These are phyloP conservation scores for Notodonta dromedarius DNA, from an alignment of 2,888 invertebrate species.

Conservation along the genomic window DNA sequence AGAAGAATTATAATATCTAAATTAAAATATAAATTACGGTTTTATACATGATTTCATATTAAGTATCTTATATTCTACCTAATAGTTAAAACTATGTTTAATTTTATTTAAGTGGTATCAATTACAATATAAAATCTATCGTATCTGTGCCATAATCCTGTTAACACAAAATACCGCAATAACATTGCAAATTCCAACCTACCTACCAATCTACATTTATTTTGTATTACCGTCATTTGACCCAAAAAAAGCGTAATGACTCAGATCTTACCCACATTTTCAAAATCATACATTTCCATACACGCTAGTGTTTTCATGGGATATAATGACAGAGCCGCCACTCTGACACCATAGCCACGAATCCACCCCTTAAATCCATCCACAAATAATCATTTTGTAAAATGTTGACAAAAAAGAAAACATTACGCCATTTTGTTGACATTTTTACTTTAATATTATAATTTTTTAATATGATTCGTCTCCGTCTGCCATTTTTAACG, in stretches of 20 bases:
- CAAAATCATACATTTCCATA: constrained; percentile 33
- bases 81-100: too few relatives aligned
- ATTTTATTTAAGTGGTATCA: too few relatives aligned
- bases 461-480: neutral
- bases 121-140: too few relatives aligned
- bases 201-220: neutral
- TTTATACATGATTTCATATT: neutral
- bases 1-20: constrained; percentile 17
- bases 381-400: constrained; percentile 40
- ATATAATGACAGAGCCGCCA: constrained; percentile 73
- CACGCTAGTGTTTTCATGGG: constrained; percentile 37
- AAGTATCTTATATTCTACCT: neutral
- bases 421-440: constrained; percentile 9
- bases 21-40: too few relatives aligned
- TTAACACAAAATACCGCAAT: neutral
- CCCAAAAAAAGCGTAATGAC: constrained; percentile 9
- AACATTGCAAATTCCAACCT: neutral
- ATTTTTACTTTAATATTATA: too few relatives aligned
- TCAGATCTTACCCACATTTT: constrained; percentile 29
- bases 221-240: neutral
- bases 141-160: neutral
- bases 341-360: constrained; percentile 56
- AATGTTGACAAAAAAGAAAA: constrained; percentile 25
- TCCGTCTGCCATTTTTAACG: constrained; percentile 4
- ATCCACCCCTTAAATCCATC: constrained; percentile 40